Evolutionary conservation across 2,113 vertebrate genomes (phyloP).

Genomic region (Callorhinus ursinus): DNA sequence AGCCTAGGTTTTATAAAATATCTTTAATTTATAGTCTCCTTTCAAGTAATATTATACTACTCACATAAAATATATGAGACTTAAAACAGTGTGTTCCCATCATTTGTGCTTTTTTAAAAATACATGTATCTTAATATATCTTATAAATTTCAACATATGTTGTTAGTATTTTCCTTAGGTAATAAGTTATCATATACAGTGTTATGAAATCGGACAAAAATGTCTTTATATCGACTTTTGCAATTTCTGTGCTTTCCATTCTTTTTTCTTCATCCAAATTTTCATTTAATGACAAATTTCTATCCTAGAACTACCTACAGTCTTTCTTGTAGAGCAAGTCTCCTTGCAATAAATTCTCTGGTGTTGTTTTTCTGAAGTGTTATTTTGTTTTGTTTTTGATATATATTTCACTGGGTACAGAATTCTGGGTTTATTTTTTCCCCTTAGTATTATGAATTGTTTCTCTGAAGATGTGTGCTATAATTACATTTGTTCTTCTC

Average conservation of each 20-base stretch:
- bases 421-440: background rate
- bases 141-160: background rate
- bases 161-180: background rate
- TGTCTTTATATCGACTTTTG: background rate
- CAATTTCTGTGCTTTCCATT: background rate
- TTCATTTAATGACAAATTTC: background rate
- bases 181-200: background rate
- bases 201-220: background rate
- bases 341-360: background rate
- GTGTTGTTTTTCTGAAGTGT: background rate
- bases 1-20: background rate
- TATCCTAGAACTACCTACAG: background rate
- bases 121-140: background rate
- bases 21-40: background rate
- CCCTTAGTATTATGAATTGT: background rate
- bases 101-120: background rate
- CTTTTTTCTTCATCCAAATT: background rate
- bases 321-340: background rate
- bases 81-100: background rate
- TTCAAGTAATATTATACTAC: background rate
- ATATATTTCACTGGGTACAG: background rate
- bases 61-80: background rate
- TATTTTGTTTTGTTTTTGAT: slow-evolving; percentile 5
- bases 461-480: background rate
- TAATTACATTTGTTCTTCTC: background rate